A percentile compares a stretch with the other conserved stretches of the same genome.
These are phyloP conservation scores for Stenichneumon culpator DNA, from an alignment of 2,888 invertebrate genomes.

Conservation along the genomic window DNA sequence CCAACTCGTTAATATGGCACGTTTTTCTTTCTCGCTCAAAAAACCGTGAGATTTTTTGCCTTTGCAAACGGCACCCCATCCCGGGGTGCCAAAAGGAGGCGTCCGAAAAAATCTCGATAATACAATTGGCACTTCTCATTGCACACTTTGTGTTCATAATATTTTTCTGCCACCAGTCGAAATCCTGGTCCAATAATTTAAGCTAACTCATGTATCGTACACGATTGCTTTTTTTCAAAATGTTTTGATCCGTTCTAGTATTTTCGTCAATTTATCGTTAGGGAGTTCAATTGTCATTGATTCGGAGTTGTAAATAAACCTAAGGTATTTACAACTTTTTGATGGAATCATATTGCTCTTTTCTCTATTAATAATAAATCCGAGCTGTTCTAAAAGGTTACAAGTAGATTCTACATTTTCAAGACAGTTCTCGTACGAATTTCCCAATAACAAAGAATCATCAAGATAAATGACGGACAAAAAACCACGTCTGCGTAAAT, in stretches of 20 bases:
- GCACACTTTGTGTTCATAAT: not conserved
- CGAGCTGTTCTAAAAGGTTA: not conserved
- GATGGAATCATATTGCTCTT: not conserved
- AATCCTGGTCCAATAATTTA: slow-evolving; percentile 5
- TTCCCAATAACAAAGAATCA: not conserved
- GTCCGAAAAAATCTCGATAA: not conserved
- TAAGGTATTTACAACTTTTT: not conserved
- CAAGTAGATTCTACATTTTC: not conserved
- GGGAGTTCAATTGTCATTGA: not conserved
- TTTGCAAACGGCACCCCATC: not conserved
- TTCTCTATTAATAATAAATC: not conserved
- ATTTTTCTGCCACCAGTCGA: not conserved
- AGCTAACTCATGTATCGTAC: slow-evolving; percentile 35
- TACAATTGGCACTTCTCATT: not conserved
- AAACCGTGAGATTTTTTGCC: not conserved
- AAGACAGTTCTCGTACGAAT: not conserved
- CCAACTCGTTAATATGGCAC: not conserved
- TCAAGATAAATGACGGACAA: not conserved
- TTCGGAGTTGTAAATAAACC: not conserved
- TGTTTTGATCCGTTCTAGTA: not conserved
- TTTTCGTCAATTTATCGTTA: not conserved
- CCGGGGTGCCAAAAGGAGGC: not conserved
- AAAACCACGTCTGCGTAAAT: not conserved
- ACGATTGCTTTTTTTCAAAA: not conserved
- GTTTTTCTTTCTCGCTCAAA: not conserved